These are phyloP conservation scores for Nephila pilipes DNA, from an alignment of 1,140 invertebrate genomes.

Conservation along the genomic window DNA sequence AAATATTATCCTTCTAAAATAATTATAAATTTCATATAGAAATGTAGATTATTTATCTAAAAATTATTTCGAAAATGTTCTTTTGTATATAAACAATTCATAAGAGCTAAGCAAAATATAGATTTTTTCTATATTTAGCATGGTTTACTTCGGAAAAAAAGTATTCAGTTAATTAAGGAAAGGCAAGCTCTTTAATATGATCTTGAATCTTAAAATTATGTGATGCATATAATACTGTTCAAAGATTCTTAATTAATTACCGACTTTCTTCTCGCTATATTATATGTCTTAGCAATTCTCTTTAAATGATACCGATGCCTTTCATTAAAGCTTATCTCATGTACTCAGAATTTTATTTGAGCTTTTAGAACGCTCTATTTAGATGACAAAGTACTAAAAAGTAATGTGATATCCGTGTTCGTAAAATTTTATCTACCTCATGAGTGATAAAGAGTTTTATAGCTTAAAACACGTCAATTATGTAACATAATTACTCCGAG, in stretches of 20 bases:
- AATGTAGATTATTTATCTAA: too few relatives aligned
- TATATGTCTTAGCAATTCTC: not conserved
- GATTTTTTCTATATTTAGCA: too few relatives aligned
- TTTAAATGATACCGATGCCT: not conserved
- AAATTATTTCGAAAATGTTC: too few relatives aligned
- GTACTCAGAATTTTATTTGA: not conserved
- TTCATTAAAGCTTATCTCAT: not conserved
- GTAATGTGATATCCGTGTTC: conserved; percentile 26
- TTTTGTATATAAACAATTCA: too few relatives aligned
- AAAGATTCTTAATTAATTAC: not conserved
- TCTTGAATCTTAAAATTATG: not conserved
- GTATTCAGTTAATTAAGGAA: too few relatives aligned
- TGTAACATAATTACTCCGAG: not conserved
- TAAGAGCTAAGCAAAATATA: too few relatives aligned
- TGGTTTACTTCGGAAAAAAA: too few relatives aligned
- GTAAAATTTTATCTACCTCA: conserved; percentile 14
- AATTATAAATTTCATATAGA: too few relatives aligned
- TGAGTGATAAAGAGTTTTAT: conserved; percentile 18
- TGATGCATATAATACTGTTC: not conserved
- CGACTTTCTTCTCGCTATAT: not conserved
- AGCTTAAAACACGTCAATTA: conserved; percentile 20
- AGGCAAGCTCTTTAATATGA: too few relatives aligned
- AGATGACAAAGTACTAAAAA: conserved; percentile 27
- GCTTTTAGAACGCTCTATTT: not conserved
- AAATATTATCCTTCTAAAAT: too few relatives aligned